A percentile compares a stretch with the other conserved stretches of the same genome.
These are phyloP conservation scores for Drosophila rubida DNA, from an alignment of 2,888 invertebrate species.

Conservation along the genomic window DNA sequence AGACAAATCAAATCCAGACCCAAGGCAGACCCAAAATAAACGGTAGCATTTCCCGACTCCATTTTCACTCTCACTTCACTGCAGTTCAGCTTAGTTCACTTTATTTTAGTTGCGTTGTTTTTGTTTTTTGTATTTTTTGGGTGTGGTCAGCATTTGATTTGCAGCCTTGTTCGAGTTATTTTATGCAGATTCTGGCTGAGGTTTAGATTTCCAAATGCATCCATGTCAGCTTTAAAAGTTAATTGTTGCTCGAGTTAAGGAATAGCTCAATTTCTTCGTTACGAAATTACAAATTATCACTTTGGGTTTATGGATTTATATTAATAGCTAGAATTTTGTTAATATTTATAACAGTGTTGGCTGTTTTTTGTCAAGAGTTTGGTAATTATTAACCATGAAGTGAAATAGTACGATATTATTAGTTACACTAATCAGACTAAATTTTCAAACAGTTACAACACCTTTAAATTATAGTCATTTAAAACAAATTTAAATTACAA, in stretches of 20 bases:
- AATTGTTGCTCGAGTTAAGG: background rate
- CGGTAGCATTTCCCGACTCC: conserved; percentile 66
- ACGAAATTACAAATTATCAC: no score
- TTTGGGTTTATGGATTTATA: no score
- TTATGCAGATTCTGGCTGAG: conserved; percentile 62
- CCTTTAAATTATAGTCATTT: no score
- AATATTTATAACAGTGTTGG: no score
- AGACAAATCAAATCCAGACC: conserved; percentile 18
- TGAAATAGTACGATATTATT: no score
- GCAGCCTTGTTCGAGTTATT: conserved; percentile 48
- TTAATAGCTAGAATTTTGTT: no score
- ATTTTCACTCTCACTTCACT: conserved; percentile 71
- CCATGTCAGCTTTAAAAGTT: background rate
- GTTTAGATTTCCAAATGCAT: conserved; percentile 20
- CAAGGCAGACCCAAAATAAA: conserved; percentile 40
- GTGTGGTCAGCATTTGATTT: conserved; percentile 38
- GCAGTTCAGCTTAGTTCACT: conserved; percentile 17
- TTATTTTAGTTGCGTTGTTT: conserved; percentile 5
- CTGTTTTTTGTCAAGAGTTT: no score
- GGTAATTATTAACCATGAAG: no score
- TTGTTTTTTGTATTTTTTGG: conserved; percentile 27
- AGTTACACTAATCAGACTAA: no score
- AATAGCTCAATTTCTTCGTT: no score
- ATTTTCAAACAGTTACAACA: no score
- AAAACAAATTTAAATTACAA: no score